phyloP scores from a whole-genome alignment of 2,797 vertebrate genomes.

The Arnoldichthys spilopterus region DNA sequence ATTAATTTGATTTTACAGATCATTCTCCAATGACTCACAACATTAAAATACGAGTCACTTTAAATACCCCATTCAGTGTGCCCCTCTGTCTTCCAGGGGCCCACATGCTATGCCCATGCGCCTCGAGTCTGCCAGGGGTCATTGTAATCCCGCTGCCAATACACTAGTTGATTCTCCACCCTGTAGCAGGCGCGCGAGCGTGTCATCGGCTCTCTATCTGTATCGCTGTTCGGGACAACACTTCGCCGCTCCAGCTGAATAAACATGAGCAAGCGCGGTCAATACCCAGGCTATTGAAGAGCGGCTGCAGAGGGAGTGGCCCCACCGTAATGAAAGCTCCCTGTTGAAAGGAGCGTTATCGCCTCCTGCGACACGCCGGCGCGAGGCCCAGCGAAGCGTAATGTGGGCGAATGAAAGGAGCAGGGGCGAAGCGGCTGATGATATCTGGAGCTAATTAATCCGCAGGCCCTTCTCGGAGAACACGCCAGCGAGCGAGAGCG shows the following conservation, averaged over 20 bases:
- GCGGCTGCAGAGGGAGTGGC: conserved; percentile 33
- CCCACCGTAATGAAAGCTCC: conserved; percentile 48
- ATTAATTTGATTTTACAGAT: no score
- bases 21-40: no score
- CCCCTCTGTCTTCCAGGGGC: background rate
- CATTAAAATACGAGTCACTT: no score
- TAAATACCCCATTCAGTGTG: no score
- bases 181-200: conserved; percentile 9
- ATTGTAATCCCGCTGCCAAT: conserved; percentile 8
- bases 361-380: conserved; percentile 22
- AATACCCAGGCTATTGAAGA: conserved; percentile 55
- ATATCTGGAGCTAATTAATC: conserved; percentile 58
- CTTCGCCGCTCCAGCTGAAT: conserved; percentile 52
- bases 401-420: conserved; percentile 33
- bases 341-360: conserved; percentile 52
- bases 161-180: conserved; percentile 30
- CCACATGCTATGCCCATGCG: no score
- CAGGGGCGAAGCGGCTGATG: conserved; percentile 32
- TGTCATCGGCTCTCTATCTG: conserved; percentile 46
- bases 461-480: conserved; percentile 44
- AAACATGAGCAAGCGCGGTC: conserved; percentile 57
- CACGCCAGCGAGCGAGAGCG: no score
- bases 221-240: conserved; percentile 36
- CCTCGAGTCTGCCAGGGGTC: conserved; percentile 7
- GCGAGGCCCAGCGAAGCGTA: conserved; percentile 34